Evolutionary conservation across 2,888 invertebrate genomes (phyloP).

Genomic region (Mamestra brassicae): DNA sequence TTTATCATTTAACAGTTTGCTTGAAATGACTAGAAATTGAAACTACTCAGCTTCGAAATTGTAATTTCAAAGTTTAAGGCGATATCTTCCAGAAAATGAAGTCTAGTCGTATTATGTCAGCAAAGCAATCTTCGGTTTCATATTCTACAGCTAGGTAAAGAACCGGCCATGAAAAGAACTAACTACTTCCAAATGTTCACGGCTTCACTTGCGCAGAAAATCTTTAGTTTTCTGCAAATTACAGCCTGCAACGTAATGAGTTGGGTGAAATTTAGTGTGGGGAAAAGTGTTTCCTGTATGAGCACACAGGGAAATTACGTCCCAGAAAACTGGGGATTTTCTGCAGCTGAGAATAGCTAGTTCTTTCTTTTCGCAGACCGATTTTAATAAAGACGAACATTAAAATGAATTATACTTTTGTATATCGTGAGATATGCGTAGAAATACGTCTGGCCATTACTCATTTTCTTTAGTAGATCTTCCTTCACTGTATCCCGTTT

Average conservation of each 20-base stretch:
- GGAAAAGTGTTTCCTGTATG: conserved; percentile 26
- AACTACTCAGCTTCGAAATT: not conserved
- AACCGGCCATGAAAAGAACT: not conserved
- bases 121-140: not conserved
- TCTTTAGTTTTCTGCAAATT: conserved; percentile 40
- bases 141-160: not conserved
- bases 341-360: not conserved
- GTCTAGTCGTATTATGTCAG: not conserved
- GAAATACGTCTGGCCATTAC: conserved; percentile 23
- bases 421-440: conserved; percentile 22
- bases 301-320: conserved; percentile 19
- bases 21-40: not conserved
- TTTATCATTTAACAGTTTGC: too few species aligned
- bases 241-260: conserved; percentile 29
- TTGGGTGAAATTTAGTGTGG: conserved; percentile 31
- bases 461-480: conserved; percentile 26
- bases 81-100: not conserved
- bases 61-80: not conserved
- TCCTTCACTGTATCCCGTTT: conserved; percentile 11
- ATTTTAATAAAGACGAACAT: conserved; percentile 37
- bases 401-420: conserved; percentile 33
- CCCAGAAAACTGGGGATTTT: conserved; percentile 7
- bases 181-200: not conserved
- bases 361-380: conserved; percentile 4
- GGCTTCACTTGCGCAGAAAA: not conserved